Conservation (phyloP, 2,113 vertebrate species). For the Mastomys coucha region DNA sequence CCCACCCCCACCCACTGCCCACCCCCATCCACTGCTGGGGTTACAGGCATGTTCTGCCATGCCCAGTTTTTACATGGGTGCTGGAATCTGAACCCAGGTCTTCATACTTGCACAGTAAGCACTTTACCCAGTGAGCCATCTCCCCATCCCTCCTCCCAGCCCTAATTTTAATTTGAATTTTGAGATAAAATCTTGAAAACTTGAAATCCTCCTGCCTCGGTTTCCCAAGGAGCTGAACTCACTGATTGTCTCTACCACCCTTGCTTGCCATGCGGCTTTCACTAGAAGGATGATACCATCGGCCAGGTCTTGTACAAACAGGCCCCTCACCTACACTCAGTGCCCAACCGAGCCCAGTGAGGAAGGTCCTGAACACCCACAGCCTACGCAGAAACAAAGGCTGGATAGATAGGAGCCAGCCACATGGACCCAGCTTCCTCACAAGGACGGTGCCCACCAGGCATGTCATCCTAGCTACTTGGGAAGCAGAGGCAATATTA, state of each 20-base stretch:
- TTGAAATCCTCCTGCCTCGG: not conserved
- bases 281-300: not conserved
- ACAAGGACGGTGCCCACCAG: not conserved
- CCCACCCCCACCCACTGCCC: not conserved
- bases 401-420: not conserved
- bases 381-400: conserved; percentile 39
- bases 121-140: not conserved
- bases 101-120: not conserved
- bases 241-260: not conserved
- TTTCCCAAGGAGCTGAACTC: not conserved
- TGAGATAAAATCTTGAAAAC: not conserved
- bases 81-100: not conserved
- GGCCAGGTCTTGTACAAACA: not conserved
- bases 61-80: not conserved
- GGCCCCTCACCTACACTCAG: too few relatives aligned
- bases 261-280: too few relatives aligned
- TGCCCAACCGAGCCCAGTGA: rapidly evolving
- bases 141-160: too few relatives aligned
- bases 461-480: not conserved
- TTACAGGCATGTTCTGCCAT: not conserved
- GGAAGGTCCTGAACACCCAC: not conserved
- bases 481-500: not conserved
- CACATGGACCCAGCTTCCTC: not conserved
- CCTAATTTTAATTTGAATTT: not conserved
- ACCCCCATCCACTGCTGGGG: not conserved